Conservation (phyloP, 2,113 vertebrate genomes). For the Oncorhynchus keta region DNA sequence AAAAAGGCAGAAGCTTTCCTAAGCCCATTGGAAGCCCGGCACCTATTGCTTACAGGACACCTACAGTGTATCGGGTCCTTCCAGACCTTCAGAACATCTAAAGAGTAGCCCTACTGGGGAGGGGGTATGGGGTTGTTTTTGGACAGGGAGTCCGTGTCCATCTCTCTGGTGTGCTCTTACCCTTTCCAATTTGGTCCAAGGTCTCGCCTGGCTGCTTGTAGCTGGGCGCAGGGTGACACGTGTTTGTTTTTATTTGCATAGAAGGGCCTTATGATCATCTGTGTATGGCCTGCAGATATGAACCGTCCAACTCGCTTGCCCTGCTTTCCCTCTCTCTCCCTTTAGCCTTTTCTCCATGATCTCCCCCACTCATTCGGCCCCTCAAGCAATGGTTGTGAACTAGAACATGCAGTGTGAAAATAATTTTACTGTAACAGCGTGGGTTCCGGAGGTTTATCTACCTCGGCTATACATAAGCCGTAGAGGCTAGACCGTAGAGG, state of each 20-base stretch:
- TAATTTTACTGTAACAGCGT: too few relatives aligned
- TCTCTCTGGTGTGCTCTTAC: not conserved
- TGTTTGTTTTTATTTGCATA: constrained; percentile 38
- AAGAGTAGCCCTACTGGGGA: not conserved
- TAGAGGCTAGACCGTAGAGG: constrained; percentile 38
- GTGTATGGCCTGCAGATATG: constrained; percentile 33
- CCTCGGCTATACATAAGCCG: constrained; percentile 38
- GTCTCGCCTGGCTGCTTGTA: not conserved
- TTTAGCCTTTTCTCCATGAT: not conserved
- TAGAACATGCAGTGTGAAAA: too few relatives aligned
- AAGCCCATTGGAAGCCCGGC: not conserved
- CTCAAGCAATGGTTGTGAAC: too few relatives aligned
- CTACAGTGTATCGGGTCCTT: not conserved
- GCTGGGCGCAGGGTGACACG: not conserved
- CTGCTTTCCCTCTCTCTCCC: not conserved
- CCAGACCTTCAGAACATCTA: not conserved
- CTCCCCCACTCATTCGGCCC: not conserved
- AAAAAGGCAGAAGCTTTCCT: not conserved
- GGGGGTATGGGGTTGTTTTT: not conserved
- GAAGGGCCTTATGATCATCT: constrained; percentile 33
- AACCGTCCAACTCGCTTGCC: constrained; percentile 7
- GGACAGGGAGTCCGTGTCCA: not conserved
- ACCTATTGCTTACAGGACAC: not conserved
- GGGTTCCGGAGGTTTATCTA: constrained; percentile 48
- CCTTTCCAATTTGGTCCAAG: not conserved